Evolutionary conservation across 2,888 invertebrate genomes (phyloP).

Genomic region (Tillus elongatus): DNA sequence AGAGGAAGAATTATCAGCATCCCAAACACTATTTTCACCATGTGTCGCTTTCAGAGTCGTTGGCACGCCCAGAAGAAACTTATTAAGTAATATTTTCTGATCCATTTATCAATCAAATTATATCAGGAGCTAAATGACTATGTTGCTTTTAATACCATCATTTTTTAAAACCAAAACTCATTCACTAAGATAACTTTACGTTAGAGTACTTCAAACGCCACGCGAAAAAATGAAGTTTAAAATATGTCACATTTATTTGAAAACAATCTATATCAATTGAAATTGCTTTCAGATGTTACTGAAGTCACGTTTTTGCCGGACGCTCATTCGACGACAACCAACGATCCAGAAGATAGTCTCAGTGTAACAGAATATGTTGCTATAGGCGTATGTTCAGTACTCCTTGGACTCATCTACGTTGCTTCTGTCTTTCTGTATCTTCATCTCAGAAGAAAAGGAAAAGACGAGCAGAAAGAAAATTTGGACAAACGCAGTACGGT

Average conservation of each 20-base stretch:
- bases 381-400: conserved; percentile 71
- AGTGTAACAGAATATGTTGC: conserved; percentile 71
- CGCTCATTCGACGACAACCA: conserved; percentile 47
- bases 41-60: conserved; percentile 81
- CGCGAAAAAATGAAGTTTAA: too few relatives aligned
- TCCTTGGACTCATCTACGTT: conserved; percentile 81
- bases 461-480: conserved; percentile 21
- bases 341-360: conserved; percentile 52
- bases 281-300: conserved; percentile 55
- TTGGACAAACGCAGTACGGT: conserved; percentile 31
- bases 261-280: too few relatives aligned
- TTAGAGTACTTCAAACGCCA: too few relatives aligned
- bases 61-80: conserved; percentile 62
- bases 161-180: too few relatives aligned
- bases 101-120: conserved; percentile 26
- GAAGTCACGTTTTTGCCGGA: conserved; percentile 70
- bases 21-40: conserved; percentile 64
- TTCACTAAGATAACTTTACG: too few relatives aligned
- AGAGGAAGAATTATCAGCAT: conserved; percentile 33
- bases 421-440: conserved; percentile 77
- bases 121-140: too few relatives aligned
- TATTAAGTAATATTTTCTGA: conserved; percentile 57
- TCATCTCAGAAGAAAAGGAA: conserved; percentile 56
- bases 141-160: too few relatives aligned
- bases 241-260: too few relatives aligned